Evolutionary conservation across 2,113 vertebrate species (phyloP).

Genomic region (Pituophis catenifer): DNA sequence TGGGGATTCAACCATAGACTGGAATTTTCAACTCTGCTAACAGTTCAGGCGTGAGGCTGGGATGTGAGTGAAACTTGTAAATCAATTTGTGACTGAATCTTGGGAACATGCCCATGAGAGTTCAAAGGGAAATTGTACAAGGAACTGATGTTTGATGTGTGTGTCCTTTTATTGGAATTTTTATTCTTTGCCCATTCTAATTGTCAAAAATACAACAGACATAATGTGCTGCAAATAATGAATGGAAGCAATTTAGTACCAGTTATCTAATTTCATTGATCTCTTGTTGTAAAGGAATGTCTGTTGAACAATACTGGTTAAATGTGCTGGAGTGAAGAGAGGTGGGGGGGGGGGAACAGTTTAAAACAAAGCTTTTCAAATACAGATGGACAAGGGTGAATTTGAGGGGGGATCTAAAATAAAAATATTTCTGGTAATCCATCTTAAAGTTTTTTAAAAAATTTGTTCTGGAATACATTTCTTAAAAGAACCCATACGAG

Average conservation of each 20-base stretch:
- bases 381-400: constrained; percentile 53
- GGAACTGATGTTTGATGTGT: constrained; percentile 60
- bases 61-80: constrained; percentile 8
- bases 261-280: constrained; percentile 64
- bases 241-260: constrained; percentile 67
- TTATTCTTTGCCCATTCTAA: constrained; percentile 60
- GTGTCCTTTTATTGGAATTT: constrained; percentile 63
- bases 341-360: not conserved
- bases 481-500: constrained; percentile 28
- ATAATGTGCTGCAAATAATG: constrained; percentile 57
- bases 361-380: constrained; percentile 60
- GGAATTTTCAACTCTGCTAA: constrained; percentile 22
- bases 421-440: not conserved
- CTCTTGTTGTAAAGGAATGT: constrained; percentile 52
- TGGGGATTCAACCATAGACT: constrained; percentile 3
- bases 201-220: constrained; percentile 62
- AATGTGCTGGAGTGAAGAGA: not conserved
- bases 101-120: constrained; percentile 49
- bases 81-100: constrained; percentile 44
- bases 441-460: constrained; percentile 38
- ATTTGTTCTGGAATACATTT: constrained; percentile 52
- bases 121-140: constrained; percentile 59
- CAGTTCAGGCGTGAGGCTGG: not conserved
- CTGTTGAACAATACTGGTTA: constrained; percentile 57
- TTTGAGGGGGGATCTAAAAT: not conserved